Evolutionary conservation across 2,888 invertebrate species (phyloP), one percentile per base, ranked within the genome.

Genomic region (Zelleria hepariella): DNA sequence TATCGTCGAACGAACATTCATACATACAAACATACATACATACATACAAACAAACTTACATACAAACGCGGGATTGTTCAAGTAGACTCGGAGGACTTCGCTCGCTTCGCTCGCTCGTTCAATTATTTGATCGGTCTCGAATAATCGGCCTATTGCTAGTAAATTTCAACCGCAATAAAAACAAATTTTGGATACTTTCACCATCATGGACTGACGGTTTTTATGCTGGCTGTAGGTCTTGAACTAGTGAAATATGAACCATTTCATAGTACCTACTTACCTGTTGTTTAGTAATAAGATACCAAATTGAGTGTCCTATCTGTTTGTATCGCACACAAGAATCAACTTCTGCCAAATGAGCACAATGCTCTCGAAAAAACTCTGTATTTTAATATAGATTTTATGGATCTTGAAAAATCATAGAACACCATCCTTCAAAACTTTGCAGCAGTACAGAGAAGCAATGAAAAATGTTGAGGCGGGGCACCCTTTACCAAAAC

Each of bases 401-500:
- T 42, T 42, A 1, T 42, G 15, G 2, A 42, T 42, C 4, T 15
- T 42, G 15, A 1, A 42, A 42, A 42, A 42, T 42, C 51, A 51
- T 6, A 10, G 10, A 51, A 51, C 51, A 8, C 10, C 10, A 10
- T 23, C 51, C 2, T 51, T 51, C 20, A 85, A 83, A 71, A 76
- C 80, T 0, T 25, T 71, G 15, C 63, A 66, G 2, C 72, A 82
- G 21, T 63, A 80, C 1, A 10, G 5, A 20, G 27, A 42, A 15
- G 27, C 56, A 15, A 20, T 42, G 18, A 56, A 56, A 10, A 27
- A 21, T 10, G 58, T 25, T n/a, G 52, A 27, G 5, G 10, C 5
- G 3, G 20, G 21, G n/a, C 5, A 61, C 68, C 0, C n/a, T 74
- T 73, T 49, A 75, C 64, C 24, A 66, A 73, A 0, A 69, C 81